These are phyloP conservation scores for Guaruba guarouba DNA, from an alignment of 2,113 vertebrate species.

Conservation along the genomic window DNA sequence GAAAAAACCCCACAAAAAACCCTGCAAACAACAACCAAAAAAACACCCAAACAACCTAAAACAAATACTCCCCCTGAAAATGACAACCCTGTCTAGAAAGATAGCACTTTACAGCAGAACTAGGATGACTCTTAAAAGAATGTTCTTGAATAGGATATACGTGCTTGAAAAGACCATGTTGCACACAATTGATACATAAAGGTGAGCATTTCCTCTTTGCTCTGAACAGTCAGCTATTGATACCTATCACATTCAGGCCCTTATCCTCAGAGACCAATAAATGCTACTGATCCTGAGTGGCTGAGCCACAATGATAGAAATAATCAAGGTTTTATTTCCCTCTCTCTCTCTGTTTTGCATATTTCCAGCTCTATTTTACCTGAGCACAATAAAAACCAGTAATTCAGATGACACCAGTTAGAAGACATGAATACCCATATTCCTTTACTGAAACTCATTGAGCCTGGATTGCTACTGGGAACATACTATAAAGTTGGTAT, in stretches of 20 bases:
- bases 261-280: not conserved
- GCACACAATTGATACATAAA: not conserved
- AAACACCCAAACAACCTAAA: not conserved
- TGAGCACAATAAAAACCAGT: not conserved
- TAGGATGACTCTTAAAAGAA: not conserved
- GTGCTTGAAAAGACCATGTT: not conserved
- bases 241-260: not conserved
- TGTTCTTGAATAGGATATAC: not conserved
- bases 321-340: not conserved
- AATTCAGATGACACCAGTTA: not conserved
- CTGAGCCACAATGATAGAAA: not conserved
- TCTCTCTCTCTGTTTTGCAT: not conserved
- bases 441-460: not conserved
- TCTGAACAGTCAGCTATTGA: not conserved
- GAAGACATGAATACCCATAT: not conserved
- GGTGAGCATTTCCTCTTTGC: not conserved
- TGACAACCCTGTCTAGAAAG: not conserved
- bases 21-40: not conserved
- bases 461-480: not conserved
- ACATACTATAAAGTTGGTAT: not conserved
- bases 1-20: accelerated
- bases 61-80: not conserved
- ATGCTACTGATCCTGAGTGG: not conserved
- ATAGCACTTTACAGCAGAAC: not conserved
- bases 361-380: not conserved